Evolutionary conservation across 1,140 invertebrate genomes (phyloP).

Genomic region (Ladona fulva): DNA sequence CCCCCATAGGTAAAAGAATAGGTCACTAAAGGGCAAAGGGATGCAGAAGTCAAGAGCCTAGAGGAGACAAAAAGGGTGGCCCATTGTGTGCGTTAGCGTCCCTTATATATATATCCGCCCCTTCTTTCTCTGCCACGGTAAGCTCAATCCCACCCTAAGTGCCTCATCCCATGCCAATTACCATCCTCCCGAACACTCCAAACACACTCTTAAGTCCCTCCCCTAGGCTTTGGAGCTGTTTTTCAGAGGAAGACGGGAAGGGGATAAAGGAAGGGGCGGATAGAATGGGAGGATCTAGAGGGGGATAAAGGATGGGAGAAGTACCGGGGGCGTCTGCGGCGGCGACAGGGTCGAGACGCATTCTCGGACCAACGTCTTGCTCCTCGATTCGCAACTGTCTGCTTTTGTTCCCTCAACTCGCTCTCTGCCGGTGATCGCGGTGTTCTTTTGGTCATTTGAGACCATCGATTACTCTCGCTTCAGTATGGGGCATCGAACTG

Average conservation of each 20-base stretch:
- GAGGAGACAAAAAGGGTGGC: no score
- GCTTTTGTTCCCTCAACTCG: no score
- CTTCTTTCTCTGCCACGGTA: not conserved
- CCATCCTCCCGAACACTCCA: not conserved
- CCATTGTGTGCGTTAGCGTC: no score
- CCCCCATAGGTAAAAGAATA: no score
- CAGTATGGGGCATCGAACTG: no score
- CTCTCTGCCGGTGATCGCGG: no score
- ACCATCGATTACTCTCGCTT: no score
- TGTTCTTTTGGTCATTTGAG: no score
- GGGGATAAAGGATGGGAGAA: not conserved
- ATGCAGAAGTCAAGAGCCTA: no score
- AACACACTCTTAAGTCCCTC: not conserved
- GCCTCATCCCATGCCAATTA: constrained; percentile 7
- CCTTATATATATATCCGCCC: not conserved
- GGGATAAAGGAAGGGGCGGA: not conserved
- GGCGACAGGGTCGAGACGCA: not conserved
- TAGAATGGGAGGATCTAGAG: not conserved
- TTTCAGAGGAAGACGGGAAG: not conserved
- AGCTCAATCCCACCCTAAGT: not conserved
- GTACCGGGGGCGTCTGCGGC: not conserved
- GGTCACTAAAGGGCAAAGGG: no score
- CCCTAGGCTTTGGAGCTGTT: not conserved
- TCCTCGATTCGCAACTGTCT: no score
- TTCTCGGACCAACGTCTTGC: no score